Base-by-base conservation (phyloP, 2,888 invertebrate genomes). In the Desoria tigrina region DNA sequence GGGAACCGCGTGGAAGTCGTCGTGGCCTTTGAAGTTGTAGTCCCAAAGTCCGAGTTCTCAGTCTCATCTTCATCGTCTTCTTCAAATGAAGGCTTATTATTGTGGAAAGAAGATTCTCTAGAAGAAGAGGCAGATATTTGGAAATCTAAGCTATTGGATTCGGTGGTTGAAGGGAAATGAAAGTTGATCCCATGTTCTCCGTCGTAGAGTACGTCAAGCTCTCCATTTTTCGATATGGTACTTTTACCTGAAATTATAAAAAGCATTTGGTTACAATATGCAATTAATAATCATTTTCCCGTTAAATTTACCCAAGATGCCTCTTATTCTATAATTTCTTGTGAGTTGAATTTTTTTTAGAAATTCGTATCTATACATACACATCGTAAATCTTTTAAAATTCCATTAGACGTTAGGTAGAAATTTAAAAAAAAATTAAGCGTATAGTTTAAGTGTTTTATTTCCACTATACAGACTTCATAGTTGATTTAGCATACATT, bases 221-320 rank as follows among this genome's bases (percentile, higher is more conserved):
- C 74, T 11, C 63, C 63, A 61, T 67, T 69, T 61, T 74, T 72
- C 28, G 67, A 55, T 49, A 74, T 60, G 56, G 64, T 39, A 37
- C 63, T 66, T 37, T 72, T 70, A 74, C 74, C 74, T 74, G 61
- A 57, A 49, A 37, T 49, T 23, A 39, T 11, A n/a, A n/a, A n/a
- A n/a, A n/a, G n/a, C n/a, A n/a, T n/a, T n/a, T n/a, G n/a, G n/a
- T n/a, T n/a, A n/a, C n/a, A n/a, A n/a, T n/a, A n/a, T n/a, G n/a
- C n/a, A n/a, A n/a, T n/a, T n/a, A n/a, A n/a, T n/a, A n/a, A n/a
- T n/a, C n/a, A n/a, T n/a, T n/a, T n/a, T n/a, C n/a, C n/a, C n/a
- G n/a, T n/a, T n/a, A n/a, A n/a, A n/a, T n/a, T n/a, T n/a, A n/a
- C n/a, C n/a, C n/a, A n/a, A n/a, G n/a, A n/a, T n/a, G n/a, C n/a